A percentile compares a stretch with the other conserved stretches of the same genome.
Evolutionary conservation across 2,888 invertebrate genomes (phyloP).

Genomic region (Slavum lentiscoides): DNA sequence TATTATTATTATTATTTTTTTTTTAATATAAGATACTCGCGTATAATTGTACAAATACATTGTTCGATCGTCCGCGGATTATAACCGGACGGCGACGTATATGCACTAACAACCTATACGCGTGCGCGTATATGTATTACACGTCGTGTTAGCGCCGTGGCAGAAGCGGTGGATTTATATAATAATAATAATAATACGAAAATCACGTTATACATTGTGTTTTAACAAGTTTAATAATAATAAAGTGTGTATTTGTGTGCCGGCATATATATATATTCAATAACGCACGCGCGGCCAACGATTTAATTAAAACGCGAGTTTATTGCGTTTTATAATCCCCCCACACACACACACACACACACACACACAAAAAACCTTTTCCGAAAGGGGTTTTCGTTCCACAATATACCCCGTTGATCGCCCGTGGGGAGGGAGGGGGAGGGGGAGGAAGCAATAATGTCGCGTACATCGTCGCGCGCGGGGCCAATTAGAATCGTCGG

Average conservation of each 20-base stretch:
- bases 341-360: too few species aligned
- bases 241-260: neutral
- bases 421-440: too few species aligned
- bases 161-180: too few species aligned
- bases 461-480: neutral
- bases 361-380: neutral
- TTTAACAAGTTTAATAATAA: constrained; percentile 47
- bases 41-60: too few species aligned
- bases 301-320: constrained; percentile 31
- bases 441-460: constrained; percentile 8
- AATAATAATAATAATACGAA: neutral
- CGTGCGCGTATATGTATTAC: too few species aligned
- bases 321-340: too few species aligned
- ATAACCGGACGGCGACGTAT: too few species aligned
- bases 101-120: too few species aligned
- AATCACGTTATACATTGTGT: constrained; percentile 46
- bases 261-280: neutral
- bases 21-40: too few species aligned
- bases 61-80: too few species aligned
- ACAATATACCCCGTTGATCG: neutral
- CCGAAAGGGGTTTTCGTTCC: neutral
- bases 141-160: too few species aligned
- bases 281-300: neutral
- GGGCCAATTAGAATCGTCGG: constrained; percentile 49
- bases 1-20: neutral